Evolutionary conservation across 2,113 vertebrate species (phyloP).

Genomic region (Heptranchias perlo): DNA sequence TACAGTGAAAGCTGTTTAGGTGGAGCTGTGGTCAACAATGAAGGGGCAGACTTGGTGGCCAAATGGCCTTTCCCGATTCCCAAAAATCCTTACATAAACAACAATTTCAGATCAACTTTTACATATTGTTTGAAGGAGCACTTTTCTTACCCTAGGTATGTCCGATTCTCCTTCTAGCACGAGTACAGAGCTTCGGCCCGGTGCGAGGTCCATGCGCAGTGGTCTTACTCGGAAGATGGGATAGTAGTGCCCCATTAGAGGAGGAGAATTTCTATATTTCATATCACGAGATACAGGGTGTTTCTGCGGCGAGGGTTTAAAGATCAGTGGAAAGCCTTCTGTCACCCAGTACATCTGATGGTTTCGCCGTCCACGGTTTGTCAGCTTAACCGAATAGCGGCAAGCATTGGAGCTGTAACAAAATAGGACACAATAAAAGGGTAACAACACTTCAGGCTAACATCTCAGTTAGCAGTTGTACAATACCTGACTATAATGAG

Average conservation of each 20-base stretch:
- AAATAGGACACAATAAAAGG: background rate
- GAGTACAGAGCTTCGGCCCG: conserved; percentile 62
- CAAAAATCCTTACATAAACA: background rate
- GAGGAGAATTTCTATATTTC: background rate
- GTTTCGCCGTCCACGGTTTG: conserved; percentile 61
- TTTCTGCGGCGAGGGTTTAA: conserved; percentile 37
- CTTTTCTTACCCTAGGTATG: conserved; percentile 59
- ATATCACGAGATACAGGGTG: background rate
- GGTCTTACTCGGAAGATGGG: conserved; percentile 67
- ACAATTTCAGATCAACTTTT: background rate
- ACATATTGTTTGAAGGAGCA: background rate
- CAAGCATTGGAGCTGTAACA: conserved; percentile 55
- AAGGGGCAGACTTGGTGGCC: background rate
- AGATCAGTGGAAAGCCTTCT: conserved; percentile 46
- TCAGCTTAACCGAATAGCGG: conserved; percentile 66
- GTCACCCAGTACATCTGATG: conserved; percentile 70
- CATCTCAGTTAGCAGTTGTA: background rate
- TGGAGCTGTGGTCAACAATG: background rate
- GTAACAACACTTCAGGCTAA: background rate
- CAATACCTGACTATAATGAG: background rate
- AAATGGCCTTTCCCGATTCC: background rate
- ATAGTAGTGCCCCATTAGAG: rapidly evolving
- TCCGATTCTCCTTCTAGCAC: conserved; percentile 62
- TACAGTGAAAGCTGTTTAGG: background rate
- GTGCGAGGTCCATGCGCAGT: conserved; percentile 55